A percentile compares a stretch with the other conserved stretches of the same genome.
Evolutionary conservation across 1,140 invertebrate species (phyloP).

Genomic region (Habropoda laboriosa): DNA sequence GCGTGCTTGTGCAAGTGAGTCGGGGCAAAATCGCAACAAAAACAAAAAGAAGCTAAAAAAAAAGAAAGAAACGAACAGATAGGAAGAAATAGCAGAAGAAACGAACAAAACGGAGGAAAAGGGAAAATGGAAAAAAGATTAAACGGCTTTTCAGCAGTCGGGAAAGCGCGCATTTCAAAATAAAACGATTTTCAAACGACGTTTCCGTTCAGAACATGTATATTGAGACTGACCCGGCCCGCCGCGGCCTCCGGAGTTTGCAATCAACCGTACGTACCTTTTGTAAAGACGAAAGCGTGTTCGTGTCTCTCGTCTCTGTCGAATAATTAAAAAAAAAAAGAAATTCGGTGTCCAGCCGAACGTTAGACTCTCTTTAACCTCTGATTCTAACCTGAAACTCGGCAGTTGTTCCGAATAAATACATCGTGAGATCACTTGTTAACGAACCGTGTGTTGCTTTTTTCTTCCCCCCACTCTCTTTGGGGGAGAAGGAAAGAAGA

Average conservation of each 20-base stretch:
- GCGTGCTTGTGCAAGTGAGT: slow-evolving; percentile 66
- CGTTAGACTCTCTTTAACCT: slow-evolving; percentile 31
- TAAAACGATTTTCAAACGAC: slow-evolving; percentile 6
- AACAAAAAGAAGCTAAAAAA: slow-evolving; percentile 36
- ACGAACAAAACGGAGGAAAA: too few species aligned
- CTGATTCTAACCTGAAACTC: neutral
- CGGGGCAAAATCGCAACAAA: slow-evolving; percentile 60
- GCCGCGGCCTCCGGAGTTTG: slow-evolving; percentile 76
- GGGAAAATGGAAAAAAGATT: slow-evolving; percentile 13
- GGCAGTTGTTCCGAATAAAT: neutral
- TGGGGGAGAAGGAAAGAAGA: neutral
- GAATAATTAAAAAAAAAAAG: too few species aligned
- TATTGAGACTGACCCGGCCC: slow-evolving; percentile 80
- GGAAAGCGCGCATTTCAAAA: slow-evolving; percentile 9
- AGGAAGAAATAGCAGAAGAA: neutral
- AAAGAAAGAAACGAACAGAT: neutral
- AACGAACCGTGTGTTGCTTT: neutral
- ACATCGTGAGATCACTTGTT: neutral
- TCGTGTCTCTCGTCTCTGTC: slow-evolving; percentile 53
- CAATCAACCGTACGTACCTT: slow-evolving; percentile 71
- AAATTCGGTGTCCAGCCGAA: slow-evolving; percentile 21
- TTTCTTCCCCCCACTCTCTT: too few species aligned
- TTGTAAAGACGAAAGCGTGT: slow-evolving; percentile 59
- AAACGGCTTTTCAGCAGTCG: slow-evolving; percentile 21
- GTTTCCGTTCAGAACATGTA: slow-evolving; percentile 58